Evolutionary conservation across 2,113 vertebrate genomes (phyloP).

Genomic region (Rallus limicola): DNA sequence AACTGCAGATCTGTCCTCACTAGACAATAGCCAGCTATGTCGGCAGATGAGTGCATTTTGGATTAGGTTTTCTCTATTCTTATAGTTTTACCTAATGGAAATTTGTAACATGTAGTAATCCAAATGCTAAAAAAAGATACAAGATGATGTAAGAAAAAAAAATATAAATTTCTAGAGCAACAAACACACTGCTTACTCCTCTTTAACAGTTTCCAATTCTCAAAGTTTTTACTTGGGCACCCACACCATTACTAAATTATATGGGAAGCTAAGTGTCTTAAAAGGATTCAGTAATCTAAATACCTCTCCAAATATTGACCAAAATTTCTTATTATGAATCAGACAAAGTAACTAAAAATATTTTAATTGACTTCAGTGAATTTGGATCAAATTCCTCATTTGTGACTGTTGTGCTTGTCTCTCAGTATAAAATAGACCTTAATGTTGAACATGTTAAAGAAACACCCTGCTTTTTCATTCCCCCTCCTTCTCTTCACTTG

Average conservation of each 20-base stretch:
- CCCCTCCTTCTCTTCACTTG: background rate
- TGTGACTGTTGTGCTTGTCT: background rate
- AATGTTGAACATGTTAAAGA: background rate
- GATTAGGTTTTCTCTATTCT: background rate
- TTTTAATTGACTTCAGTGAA: background rate
- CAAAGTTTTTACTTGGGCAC: background rate
- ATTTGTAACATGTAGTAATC: background rate
- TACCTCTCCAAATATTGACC: background rate
- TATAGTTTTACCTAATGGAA: conserved; percentile 21
- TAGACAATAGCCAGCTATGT: conserved; percentile 26
- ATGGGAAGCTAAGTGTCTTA: background rate
- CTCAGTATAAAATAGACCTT: background rate
- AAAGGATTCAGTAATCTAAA: conserved; percentile 8
- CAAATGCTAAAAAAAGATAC: background rate
- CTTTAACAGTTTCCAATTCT: background rate
- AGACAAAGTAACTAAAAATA: conserved; percentile 9
- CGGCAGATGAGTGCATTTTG: conserved; percentile 10
- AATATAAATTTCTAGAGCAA: background rate
- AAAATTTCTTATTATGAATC: background rate
- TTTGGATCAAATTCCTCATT: background rate
- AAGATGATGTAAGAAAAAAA: background rate
- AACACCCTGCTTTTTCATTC: background rate
- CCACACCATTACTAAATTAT: background rate
- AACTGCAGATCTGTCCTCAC: conserved; percentile 14
- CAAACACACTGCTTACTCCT: background rate